These are phyloP conservation scores for Syngnathus scovelli DNA, from an alignment of 2,113 vertebrate genomes.

Conservation along the genomic window DNA sequence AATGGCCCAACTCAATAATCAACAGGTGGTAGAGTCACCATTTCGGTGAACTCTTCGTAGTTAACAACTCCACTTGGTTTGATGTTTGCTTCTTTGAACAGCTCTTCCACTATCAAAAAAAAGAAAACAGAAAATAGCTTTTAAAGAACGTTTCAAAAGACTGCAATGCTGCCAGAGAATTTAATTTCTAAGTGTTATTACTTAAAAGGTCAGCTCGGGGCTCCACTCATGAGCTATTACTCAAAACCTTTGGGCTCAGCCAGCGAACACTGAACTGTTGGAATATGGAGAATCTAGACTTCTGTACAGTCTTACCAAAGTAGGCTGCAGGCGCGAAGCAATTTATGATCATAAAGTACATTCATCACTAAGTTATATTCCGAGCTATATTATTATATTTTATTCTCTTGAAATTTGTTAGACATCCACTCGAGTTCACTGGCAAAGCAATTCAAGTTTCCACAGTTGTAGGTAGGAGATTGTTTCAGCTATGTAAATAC, in stretches of 20 bases:
- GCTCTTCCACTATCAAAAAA: constrained; percentile 77
- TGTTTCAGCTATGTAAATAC: too few species aligned
- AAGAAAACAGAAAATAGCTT: constrained; percentile 16
- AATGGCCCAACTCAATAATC: constrained; percentile 71
- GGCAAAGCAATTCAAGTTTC: too few species aligned
- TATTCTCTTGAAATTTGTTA: too few species aligned
- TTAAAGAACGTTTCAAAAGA: not conserved
- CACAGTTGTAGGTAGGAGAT: too few species aligned
- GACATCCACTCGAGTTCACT: too few species aligned
- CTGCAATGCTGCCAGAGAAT: not conserved
- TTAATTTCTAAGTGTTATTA: not conserved
- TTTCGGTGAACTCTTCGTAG: constrained; percentile 81
- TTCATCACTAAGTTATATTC: too few species aligned
- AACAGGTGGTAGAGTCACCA: constrained; percentile 70
- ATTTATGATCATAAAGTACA: too few species aligned
- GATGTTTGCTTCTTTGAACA: constrained; percentile 80
- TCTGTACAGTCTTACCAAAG: too few species aligned
- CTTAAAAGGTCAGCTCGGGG: too few species aligned
- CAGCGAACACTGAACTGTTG: not conserved
- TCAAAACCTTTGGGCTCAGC: not conserved
- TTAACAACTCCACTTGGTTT: constrained; percentile 72
- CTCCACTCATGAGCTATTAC: not conserved
- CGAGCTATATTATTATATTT: too few species aligned
- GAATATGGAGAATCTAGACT: too few species aligned
- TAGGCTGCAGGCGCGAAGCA: too few species aligned